Conservation (phyloP, 2,113 vertebrate species). For the Arizona elegans region DNA sequence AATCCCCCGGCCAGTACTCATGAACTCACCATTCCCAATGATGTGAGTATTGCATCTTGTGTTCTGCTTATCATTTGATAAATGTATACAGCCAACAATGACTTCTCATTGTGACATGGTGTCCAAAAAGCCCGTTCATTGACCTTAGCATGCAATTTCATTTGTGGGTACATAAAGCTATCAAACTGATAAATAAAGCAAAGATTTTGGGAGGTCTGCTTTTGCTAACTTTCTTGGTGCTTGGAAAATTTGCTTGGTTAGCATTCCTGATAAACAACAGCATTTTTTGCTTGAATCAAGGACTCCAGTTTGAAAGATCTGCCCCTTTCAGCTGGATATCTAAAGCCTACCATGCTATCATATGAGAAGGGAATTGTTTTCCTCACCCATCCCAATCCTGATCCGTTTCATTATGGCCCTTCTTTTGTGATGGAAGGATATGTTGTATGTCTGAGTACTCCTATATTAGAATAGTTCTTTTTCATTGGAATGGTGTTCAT, state of each 20-base stretch:
- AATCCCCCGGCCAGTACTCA: conserved; percentile 95
- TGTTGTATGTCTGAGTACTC: background rate
- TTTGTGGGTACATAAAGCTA: background rate
- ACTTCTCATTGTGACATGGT: background rate
- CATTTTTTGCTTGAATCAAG: background rate
- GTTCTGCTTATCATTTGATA: background rate
- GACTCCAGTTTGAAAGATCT: too few relatives aligned
- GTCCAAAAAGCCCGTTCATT: conserved; percentile 4
- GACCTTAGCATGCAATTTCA: background rate
- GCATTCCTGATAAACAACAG: conserved; percentile 13
- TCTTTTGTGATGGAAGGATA: background rate
- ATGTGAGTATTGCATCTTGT: conserved; percentile 82
- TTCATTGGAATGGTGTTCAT: background rate
- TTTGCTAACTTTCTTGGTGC: background rate
- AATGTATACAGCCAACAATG: background rate
- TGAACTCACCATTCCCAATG: conserved; percentile 98
- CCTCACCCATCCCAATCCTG: background rate
- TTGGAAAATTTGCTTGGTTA: conserved; percentile 30
- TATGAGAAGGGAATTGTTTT: background rate
- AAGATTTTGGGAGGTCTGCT: background rate
- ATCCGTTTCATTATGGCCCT: background rate
- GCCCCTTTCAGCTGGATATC: background rate
- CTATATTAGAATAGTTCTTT: background rate
- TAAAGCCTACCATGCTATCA: background rate
- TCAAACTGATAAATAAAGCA: background rate